A percentile compares a stretch with the other conserved stretches of the same genome.
Conservation (phyloP, 2,113 vertebrate genomes). For the Petaurus breviceps region DNA sequence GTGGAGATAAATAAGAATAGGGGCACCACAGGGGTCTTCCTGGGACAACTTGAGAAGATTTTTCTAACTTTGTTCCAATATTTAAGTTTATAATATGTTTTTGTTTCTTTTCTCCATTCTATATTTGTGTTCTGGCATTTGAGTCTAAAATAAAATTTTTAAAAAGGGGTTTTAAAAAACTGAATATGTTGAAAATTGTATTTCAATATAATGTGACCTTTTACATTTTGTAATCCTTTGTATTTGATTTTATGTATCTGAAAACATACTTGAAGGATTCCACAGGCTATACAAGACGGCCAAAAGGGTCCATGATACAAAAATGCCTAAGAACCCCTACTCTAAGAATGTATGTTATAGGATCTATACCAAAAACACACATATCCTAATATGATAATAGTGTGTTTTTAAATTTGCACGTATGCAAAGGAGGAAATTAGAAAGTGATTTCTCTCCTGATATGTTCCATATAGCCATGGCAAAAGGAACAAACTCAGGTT, state of each 20-base stretch:
- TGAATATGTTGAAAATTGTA: not conserved
- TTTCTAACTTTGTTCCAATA: too few relatives aligned
- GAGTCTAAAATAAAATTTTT: too few relatives aligned
- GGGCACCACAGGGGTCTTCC: too few relatives aligned
- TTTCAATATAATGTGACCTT: not conserved
- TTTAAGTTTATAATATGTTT: too few relatives aligned
- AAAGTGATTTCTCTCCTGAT: not conserved
- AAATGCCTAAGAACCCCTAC: not conserved
- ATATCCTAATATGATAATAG: not conserved
- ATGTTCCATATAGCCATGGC: not conserved
- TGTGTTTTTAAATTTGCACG: not conserved
- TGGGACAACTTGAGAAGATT: too few relatives aligned
- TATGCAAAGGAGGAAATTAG: not conserved
- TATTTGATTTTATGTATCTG: not conserved
- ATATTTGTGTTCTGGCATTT: too few relatives aligned
- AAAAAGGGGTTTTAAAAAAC: too few relatives aligned
- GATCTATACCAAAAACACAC: not conserved
- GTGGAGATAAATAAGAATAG: too few relatives aligned
- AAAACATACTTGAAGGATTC: not conserved
- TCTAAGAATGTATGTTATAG: not conserved
- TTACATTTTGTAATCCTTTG: not conserved
- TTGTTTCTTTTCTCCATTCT: too few relatives aligned
- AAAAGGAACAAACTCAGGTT: not conserved
- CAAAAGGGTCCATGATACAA: not conserved
- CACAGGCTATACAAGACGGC: not conserved